phyloP scores from a whole-genome alignment of 2,113 vertebrate genomes.

The Thamnophis sirtalis region DNA sequence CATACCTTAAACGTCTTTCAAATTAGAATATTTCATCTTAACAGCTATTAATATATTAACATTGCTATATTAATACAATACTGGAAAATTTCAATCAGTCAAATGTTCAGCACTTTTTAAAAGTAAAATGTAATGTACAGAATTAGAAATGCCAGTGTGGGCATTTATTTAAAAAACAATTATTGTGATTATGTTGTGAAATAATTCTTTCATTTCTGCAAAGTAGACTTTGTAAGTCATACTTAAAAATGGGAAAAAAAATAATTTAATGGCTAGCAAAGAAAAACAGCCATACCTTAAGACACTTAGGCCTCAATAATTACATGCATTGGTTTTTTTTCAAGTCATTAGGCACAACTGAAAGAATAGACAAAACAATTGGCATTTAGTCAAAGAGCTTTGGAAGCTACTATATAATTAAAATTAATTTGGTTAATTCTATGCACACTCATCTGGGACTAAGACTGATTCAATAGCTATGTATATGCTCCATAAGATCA shows the following conservation, averaged over 20 bases:
- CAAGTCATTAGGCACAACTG: background rate
- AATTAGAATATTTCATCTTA: background rate
- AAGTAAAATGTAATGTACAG: background rate
- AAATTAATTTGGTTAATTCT: background rate
- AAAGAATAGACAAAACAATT: background rate
- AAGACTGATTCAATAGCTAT: background rate
- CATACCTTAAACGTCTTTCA: background rate
- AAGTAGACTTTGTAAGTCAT: background rate
- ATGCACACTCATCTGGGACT: background rate
- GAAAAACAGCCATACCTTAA: background rate
- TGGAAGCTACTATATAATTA: background rate
- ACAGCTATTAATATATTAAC: background rate
- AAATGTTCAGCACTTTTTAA: background rate
- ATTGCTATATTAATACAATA: background rate
- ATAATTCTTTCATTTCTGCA: background rate
- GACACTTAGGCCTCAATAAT: background rate
- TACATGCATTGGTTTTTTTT: background rate
- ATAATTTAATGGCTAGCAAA: background rate
- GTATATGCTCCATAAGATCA: background rate
- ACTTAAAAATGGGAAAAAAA: background rate
- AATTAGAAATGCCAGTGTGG: background rate
- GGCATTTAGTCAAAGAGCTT: background rate
- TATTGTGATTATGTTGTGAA: background rate
- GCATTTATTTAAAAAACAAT: background rate
- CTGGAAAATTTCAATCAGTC: background rate